Conservation (phyloP, 2,113 vertebrate genomes). For the Menidia beryllina region DNA sequence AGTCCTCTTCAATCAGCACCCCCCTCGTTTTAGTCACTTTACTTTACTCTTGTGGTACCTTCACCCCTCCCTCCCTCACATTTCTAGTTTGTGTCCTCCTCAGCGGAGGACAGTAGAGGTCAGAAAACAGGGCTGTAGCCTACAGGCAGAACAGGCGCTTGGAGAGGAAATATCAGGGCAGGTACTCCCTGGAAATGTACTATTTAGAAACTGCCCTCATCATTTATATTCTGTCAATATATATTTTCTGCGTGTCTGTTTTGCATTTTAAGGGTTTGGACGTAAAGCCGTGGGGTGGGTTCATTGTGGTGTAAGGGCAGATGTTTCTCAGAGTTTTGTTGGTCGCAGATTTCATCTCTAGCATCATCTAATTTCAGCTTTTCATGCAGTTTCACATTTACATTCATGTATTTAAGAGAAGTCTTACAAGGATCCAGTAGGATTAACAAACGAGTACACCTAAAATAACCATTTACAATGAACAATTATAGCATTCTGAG, state of each 20-base stretch:
- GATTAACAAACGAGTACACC: too few species aligned
- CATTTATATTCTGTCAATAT: neutral
- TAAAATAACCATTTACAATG: too few species aligned
- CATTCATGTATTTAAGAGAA: too few species aligned
- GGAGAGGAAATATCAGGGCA: conserved; percentile 7
- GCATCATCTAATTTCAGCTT: too few species aligned
- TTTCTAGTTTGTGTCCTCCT: neutral
- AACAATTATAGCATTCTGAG: too few species aligned
- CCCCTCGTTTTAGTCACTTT: neutral
- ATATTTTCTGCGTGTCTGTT: neutral
- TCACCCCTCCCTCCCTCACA: neutral
- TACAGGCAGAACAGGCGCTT: conserved; percentile 25
- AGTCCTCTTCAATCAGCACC: conserved; percentile 1
- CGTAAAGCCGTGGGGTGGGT: too few species aligned
- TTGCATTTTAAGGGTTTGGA: neutral
- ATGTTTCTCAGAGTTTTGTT: neutral
- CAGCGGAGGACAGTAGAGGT: conserved; percentile 54
- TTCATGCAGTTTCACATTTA: too few species aligned
- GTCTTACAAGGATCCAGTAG: too few species aligned
- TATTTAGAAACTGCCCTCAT: neutral
- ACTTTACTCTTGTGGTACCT: conserved; percentile 13
- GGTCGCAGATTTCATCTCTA: neutral
- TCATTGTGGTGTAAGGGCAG: neutral
- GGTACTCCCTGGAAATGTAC: conserved; percentile 3
- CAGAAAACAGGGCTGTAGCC: conserved; percentile 31